A percentile compares a stretch with the other conserved stretches of the same genome.
These are phyloP conservation scores for Pharmacophagus antenor DNA, from an alignment of 2,888 invertebrate species.

Conservation along the genomic window DNA sequence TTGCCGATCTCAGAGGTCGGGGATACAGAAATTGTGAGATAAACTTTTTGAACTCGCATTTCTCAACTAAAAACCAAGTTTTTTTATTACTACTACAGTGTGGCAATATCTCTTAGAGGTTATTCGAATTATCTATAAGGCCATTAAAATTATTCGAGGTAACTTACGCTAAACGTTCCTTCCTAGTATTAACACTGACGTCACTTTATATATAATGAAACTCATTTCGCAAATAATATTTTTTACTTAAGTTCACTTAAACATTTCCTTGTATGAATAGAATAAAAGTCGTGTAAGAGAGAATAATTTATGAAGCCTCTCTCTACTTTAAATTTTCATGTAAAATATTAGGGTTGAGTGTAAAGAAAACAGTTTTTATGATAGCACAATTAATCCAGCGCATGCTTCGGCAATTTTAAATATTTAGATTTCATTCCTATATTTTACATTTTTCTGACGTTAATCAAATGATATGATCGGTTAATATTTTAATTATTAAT, in stretches of 20 bases:
- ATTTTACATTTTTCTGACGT: neutral
- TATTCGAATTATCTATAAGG: neutral
- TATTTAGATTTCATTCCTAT: neutral
- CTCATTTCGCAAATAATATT: neutral
- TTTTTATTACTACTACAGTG: no score
- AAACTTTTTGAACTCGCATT: no score
- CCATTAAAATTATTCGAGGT: neutral
- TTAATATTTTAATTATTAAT: neutral
- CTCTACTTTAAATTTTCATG: neutral
- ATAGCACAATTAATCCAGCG: neutral
- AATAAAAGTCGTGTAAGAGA: neutral
- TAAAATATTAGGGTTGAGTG: neutral
- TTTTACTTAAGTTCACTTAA: neutral
- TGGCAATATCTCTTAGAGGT: neutral
- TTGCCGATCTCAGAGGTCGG: no score
- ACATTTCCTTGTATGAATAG: neutral
- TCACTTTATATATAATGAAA: conserved; percentile 2
- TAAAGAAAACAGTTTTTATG: neutral
- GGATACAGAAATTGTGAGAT: no score
- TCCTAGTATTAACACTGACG: conserved; percentile 15
- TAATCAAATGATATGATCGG: neutral
- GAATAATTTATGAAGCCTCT: neutral
- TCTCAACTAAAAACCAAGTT: neutral
- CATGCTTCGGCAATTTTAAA: neutral
- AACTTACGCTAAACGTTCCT: neutral